Evolutionary conservation across 2,113 vertebrate genomes (phyloP).

Genomic region (Oryzias woworae): DNA sequence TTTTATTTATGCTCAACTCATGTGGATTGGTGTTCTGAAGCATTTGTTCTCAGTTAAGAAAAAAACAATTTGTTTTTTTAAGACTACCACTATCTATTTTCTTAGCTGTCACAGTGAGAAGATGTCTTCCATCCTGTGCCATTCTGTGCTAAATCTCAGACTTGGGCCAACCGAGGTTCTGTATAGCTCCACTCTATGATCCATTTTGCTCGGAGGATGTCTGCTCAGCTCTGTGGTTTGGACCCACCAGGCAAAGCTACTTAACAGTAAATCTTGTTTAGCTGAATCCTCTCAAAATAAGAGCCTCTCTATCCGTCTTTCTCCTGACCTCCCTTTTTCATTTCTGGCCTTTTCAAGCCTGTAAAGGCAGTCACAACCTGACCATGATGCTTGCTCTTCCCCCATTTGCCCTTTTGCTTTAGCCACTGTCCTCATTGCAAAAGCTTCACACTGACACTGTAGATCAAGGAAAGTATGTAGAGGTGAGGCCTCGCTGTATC

Average conservation of each 20-base stretch:
- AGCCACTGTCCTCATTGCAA: slow-evolving; percentile 10
- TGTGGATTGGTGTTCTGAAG: too few species aligned
- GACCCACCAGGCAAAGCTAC: slow-evolving; percentile 69
- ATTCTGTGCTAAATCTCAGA: slow-evolving; percentile 28
- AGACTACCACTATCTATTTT: background rate
- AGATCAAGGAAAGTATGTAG: slow-evolving; percentile 29
- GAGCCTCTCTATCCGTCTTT: slow-evolving; percentile 28
- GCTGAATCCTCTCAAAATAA: slow-evolving; percentile 74
- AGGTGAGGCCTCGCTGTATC: slow-evolving; percentile 16
- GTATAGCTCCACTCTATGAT: slow-evolving; percentile 35
- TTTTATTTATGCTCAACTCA: too few species aligned
- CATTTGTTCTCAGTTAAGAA: too few species aligned
- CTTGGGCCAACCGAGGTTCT: slow-evolving; percentile 29
- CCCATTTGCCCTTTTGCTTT: slow-evolving; percentile 28
- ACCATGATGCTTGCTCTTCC: slow-evolving; percentile 29
- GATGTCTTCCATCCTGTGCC: slow-evolving; percentile 22
- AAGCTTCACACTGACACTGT: slow-evolving; percentile 35
- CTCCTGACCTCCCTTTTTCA: background rate
- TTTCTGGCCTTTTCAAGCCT: slow-evolving; percentile 15
- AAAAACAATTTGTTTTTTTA: too few species aligned
- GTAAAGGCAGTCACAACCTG: slow-evolving; percentile 46
- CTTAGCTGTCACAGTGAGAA: slow-evolving; percentile 8
- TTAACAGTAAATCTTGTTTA: slow-evolving; percentile 70
- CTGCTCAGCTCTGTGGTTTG: slow-evolving; percentile 44
- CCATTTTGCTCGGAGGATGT: slow-evolving; percentile 41